Evolutionary conservation across 1,140 invertebrate species (phyloP).

Genomic region (Anthonomus grandis): DNA sequence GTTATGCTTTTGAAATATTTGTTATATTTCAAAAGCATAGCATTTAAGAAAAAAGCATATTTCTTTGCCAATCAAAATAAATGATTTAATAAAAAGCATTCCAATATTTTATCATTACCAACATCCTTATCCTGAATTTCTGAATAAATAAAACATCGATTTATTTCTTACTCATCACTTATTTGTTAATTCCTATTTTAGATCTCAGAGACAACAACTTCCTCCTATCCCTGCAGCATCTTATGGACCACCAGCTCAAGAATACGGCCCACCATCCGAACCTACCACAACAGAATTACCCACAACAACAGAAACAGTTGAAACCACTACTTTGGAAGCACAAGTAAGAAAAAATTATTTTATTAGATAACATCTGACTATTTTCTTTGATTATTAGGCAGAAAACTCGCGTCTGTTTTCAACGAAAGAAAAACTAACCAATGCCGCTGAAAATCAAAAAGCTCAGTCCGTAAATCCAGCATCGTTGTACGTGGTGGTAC

Average conservation of each 20-base stretch:
- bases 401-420: slow-evolving; percentile 26
- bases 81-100: too few species aligned
- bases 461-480: slow-evolving; percentile 11
- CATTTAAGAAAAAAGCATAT: too few species aligned
- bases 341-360: slow-evolving; percentile 21
- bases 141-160: too few species aligned
- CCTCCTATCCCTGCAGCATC: slow-evolving; percentile 29
- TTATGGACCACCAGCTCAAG: slow-evolving; percentile 36
- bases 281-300: slow-evolving; percentile 34
- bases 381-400: slow-evolving; percentile 13
- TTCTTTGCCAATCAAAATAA: too few species aligned
- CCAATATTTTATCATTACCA: too few species aligned
- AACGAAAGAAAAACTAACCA: slow-evolving; percentile 16
- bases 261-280: slow-evolving; percentile 37
- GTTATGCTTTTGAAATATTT: too few species aligned
- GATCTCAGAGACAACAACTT: slow-evolving; percentile 25
- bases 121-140: too few species aligned
- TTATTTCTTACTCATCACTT: too few species aligned
- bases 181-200: slow-evolving; percentile 7
- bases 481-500: slow-evolving; percentile 26
- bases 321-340: slow-evolving; percentile 26
- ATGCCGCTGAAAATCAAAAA: background rate
- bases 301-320: slow-evolving; percentile 30
- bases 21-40: too few species aligned
- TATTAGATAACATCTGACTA: slow-evolving; percentile 3